A percentile compares a stretch with the other conserved stretches of the same genome.
Conservation (phyloP, 2,888 invertebrate species). For the Polydrusus pterygomalis region DNA sequence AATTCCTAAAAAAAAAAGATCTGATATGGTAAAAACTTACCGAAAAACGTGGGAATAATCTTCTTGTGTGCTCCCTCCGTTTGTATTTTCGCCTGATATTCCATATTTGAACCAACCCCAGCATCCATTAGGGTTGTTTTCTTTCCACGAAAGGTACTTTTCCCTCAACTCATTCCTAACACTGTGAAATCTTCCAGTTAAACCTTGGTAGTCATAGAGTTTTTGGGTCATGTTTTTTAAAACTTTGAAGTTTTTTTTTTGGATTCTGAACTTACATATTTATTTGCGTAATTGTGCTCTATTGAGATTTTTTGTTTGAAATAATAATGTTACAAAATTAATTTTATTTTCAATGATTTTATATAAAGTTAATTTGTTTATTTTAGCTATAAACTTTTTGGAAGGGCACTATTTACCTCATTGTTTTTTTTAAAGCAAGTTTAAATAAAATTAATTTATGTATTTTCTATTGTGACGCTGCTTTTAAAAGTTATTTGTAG, state of each 20-base stretch:
- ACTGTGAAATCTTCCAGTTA: constrained; percentile 81
- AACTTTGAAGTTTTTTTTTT: background rate
- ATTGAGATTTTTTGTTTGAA: too few relatives aligned
- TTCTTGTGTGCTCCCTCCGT: constrained; percentile 64
- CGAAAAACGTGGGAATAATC: constrained; percentile 82
- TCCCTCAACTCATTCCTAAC: constrained; percentile 80
- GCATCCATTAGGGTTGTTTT: constrained; percentile 76
- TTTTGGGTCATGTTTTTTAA: constrained; percentile 81
- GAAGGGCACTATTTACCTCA: too few relatives aligned
- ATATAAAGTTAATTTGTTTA: too few relatives aligned
- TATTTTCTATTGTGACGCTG: background rate
- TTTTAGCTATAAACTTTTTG: too few relatives aligned
- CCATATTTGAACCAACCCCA: constrained; percentile 73
- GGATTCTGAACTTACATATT: background rate
- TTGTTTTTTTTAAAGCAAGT: too few relatives aligned
- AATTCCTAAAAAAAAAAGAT: too few relatives aligned
- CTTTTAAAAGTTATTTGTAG: constrained; percentile 1
- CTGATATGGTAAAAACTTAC: constrained; percentile 71
- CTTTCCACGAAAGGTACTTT: constrained; percentile 78
- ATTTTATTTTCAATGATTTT: too few relatives aligned
- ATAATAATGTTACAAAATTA: too few relatives aligned
- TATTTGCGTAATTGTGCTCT: too few relatives aligned
- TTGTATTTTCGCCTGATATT: constrained; percentile 60
- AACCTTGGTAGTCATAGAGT: constrained; percentile 86
- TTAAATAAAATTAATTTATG: too few relatives aligned